Evolutionary conservation across 2,888 invertebrate genomes (phyloP).

Genomic region (Rhaphigaster nebulosa): DNA sequence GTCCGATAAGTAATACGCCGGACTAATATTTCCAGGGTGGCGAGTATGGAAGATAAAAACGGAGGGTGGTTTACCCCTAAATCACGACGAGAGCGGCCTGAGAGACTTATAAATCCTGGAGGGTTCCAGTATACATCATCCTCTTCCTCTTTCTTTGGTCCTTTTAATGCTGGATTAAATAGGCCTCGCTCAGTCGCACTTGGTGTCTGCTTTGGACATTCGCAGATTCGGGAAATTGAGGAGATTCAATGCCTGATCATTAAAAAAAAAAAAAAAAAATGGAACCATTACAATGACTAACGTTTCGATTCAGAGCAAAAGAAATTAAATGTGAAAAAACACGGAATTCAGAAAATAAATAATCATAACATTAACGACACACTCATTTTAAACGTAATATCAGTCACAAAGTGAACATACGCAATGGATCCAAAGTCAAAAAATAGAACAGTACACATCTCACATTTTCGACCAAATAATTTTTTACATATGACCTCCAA

Average conservation of each 20-base stretch:
- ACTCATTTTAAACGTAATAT: too few species aligned
- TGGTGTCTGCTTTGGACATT: not conserved
- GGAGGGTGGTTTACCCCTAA: slow-evolving; percentile 42
- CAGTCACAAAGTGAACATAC: too few species aligned
- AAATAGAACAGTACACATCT: too few species aligned
- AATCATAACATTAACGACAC: too few species aligned
- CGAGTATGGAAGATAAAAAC: slow-evolving; percentile 49
- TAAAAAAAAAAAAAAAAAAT: not conserved
- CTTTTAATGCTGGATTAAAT: slow-evolving; percentile 44
- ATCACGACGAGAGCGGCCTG: slow-evolving; percentile 18
- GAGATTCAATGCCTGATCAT: not conserved
- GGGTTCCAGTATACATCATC: slow-evolving; percentile 45
- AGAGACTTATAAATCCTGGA: slow-evolving; percentile 45
- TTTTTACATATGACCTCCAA: too few species aligned
- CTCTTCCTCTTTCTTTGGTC: slow-evolving; percentile 31
- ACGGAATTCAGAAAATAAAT: too few species aligned
- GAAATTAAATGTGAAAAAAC: not conserved
- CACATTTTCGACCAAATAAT: too few species aligned
- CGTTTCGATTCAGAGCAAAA: not conserved
- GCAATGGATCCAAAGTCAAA: too few species aligned
- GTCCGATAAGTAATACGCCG: slow-evolving; percentile 39
- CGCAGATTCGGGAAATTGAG: not conserved
- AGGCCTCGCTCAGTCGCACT: slow-evolving; percentile 40
- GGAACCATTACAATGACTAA: not conserved
- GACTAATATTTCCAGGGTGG: slow-evolving; percentile 48